Evolutionary conservation across 2,888 invertebrate genomes (phyloP), one percentile per base, ranked within the genome.

Genomic region (Halocaridina rubra): DNA sequence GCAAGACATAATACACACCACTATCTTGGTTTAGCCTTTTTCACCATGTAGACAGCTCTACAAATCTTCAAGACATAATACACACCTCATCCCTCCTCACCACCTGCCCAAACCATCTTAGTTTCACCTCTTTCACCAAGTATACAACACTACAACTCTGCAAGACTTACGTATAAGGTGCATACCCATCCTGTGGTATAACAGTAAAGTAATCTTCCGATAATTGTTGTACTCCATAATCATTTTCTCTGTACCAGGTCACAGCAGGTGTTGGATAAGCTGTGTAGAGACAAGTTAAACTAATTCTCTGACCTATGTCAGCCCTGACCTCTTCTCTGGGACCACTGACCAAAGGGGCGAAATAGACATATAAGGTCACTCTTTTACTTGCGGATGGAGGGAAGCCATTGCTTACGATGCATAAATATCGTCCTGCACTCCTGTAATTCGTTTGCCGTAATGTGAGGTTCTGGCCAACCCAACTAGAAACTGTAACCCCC

Each of bases 351-450:
- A 39, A 1, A 0, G 81, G 81, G 19, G 19, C 27, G 64, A 64
- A 75, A 39, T 75, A 61, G 61, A 81, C 81, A 46, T 61, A 46
- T 27, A 81, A 74, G 29, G 64, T 75, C 19, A 81, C 46, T 13
- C 81, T 5, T 5, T 64, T 33, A n/a, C 81, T 81, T 61, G 64
- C 53, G 27, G 81, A 81, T 0, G 81, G 81, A 0, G 81, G 81
- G 19, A 75, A 64, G 46, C 81, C 81, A 53, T 81, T 81, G 75
- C 74, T 75, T 5, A 75, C 81, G 74, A 81, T 81, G 64, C 81
- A 81, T 16, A 81, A 64, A 64, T 81, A 81, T 1, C 81, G 74
- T 8, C 81, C 81, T 10, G 81, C 81, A 10, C 74, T 81, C 2
- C 61, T 24, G 27, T 57, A 32, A 59, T 59, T 57, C 72, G 59